These are phyloP conservation scores for Apis mellifera DNA, from an alignment of 1,140 invertebrate species.

Conservation along the genomic window DNA sequence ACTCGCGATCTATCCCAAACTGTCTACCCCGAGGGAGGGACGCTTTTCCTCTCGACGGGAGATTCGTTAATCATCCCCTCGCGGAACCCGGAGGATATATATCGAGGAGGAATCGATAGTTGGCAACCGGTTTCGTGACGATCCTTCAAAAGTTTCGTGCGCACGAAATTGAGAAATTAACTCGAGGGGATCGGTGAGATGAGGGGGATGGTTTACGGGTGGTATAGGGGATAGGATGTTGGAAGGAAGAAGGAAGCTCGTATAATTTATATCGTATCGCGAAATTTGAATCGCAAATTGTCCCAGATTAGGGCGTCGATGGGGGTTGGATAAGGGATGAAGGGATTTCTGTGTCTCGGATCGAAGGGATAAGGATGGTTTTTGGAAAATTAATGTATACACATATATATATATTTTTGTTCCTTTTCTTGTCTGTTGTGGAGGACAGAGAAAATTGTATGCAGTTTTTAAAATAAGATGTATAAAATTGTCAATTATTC, in stretches of 20 bases:
- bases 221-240: slow-evolving; percentile 6
- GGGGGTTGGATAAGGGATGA: too few relatives aligned
- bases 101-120: slow-evolving; percentile 17
- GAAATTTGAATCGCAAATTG: slow-evolving; percentile 69
- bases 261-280: slow-evolving; percentile 66
- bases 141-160: slow-evolving; percentile 45
- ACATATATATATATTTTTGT: too few relatives aligned
- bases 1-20: neutral
- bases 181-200: neutral
- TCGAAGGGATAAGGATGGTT: too few relatives aligned
- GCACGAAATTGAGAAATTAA: slow-evolving; percentile 57
- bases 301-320: slow-evolving; percentile 40
- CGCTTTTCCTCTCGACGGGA: neutral
- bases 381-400: too few relatives aligned
- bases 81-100: neutral
- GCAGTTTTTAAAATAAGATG: too few relatives aligned
- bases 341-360: neutral
- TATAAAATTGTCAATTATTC: too few relatives aligned
- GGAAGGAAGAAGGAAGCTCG: slow-evolving; percentile 14
- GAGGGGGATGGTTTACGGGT: slow-evolving; percentile 17
- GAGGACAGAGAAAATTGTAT: too few relatives aligned
- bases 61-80: slow-evolving; percentile 31
- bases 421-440: too few relatives aligned
- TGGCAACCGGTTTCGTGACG: slow-evolving; percentile 16
- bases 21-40: neutral